A percentile compares a stretch with the other conserved stretches of the same genome.
Evolutionary conservation across 2,113 vertebrate genomes (phyloP).

Genomic region (Cephalopterus ornatus): DNA sequence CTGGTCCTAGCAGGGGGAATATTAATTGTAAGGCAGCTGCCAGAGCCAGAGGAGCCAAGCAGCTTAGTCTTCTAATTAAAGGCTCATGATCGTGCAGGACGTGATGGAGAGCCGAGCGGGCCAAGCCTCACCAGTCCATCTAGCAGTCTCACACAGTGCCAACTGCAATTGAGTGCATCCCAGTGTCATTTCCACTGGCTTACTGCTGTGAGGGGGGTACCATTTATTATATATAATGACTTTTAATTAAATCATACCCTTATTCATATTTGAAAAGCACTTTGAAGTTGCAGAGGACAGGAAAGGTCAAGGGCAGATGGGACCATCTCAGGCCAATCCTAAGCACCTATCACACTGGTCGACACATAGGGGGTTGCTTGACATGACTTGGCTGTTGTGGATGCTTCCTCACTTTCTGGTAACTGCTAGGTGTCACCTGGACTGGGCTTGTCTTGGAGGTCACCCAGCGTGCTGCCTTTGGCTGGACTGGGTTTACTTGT

Average conservation of each 20-base stretch:
- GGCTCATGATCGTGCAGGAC: neutral
- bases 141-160: neutral
- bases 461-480: neutral
- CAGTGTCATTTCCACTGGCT: neutral
- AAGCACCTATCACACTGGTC: neutral
- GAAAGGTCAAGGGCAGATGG: neutral
- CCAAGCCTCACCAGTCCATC: neutral
- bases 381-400: neutral
- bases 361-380: neutral
- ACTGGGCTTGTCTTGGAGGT: neutral
- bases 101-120: neutral
- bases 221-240: neutral
- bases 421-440: neutral
- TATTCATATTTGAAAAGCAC: neutral
- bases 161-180: neutral
- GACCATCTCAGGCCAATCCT: neutral
- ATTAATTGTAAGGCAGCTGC: conserved; percentile 45
- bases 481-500: neutral
- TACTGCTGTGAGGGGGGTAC: neutral
- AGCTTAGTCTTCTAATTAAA: conserved; percentile 51
- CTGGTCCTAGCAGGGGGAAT: conserved; percentile 35
- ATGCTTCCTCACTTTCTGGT: neutral
- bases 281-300: neutral
- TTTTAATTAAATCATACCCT: conserved; percentile 49
- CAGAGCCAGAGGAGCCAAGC: conserved; percentile 38